phyloP scores from a whole-genome alignment of 1,140 invertebrate species.

The Holcopasites calliopsidis region DNA sequence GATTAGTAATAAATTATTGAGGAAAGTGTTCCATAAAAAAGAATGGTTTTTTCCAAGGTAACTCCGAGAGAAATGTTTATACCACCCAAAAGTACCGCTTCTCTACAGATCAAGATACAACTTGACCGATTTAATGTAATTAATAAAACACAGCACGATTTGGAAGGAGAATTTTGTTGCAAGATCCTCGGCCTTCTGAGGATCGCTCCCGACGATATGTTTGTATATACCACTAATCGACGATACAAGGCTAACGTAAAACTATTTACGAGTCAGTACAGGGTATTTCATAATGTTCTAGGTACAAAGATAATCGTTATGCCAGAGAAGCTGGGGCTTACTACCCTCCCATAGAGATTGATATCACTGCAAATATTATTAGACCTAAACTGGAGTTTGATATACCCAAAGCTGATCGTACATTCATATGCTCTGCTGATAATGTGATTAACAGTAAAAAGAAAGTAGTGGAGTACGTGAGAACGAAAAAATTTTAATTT shows the following conservation, averaged over 20 bases:
- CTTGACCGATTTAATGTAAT: slow-evolving; percentile 25
- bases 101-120: slow-evolving; percentile 36
- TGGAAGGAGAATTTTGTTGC: slow-evolving; percentile 29
- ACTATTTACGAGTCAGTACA: not conserved
- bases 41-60: slow-evolving; percentile 45
- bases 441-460: slow-evolving; percentile 27
- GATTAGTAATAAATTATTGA: not conserved
- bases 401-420: slow-evolving; percentile 30
- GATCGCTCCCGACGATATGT: slow-evolving; percentile 59
- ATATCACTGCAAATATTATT: slow-evolving; percentile 36
- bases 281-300: slow-evolving; percentile 21
- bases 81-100: slow-evolving; percentile 43
- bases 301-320: slow-evolving; percentile 50
- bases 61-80: slow-evolving; percentile 56
- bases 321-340: slow-evolving; percentile 45
- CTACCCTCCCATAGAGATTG: slow-evolving; percentile 44
- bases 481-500: not conserved
- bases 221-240: slow-evolving; percentile 4
- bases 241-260: not conserved
- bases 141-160: not conserved
- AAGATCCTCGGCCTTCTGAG: slow-evolving; percentile 56
- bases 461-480: slow-evolving; percentile 30
- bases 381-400: slow-evolving; percentile 23
- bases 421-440: slow-evolving; percentile 42
- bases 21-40: not conserved